These are phyloP conservation scores for Odobenus rosmarus DNA, from an alignment of 2,113 vertebrate species.

Conservation along the genomic window DNA sequence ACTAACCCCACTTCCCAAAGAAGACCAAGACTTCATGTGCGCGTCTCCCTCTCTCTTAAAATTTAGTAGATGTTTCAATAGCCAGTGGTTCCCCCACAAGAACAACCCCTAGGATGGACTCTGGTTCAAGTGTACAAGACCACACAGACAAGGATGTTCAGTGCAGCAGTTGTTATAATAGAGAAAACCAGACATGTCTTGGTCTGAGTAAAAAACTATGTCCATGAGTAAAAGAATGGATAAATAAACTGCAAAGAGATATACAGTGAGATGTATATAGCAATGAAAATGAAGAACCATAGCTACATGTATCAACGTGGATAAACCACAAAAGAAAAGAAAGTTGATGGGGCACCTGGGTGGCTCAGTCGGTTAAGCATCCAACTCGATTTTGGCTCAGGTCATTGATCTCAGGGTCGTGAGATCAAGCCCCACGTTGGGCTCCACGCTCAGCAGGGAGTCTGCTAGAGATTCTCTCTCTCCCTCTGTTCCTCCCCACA, in stretches of 20 bases:
- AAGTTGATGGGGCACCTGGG: neutral
- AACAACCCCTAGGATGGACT: neutral
- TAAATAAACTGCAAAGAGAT: neutral
- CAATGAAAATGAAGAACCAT: neutral
- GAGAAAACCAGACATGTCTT: neutral
- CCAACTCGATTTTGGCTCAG: neutral
- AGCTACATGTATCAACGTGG: neutral
- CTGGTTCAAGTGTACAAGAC: neutral
- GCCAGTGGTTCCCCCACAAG: fast-evolving
- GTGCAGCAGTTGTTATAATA: neutral
- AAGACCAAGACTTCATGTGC: neutral
- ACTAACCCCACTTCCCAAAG: neutral
- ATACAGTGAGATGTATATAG: neutral
- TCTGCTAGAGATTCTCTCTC: neutral
- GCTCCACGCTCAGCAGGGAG: neutral
- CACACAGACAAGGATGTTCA: neutral
- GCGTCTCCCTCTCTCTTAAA: neutral
- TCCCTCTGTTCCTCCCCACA: neutral
- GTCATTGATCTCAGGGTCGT: neutral
- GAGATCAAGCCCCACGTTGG: neutral
- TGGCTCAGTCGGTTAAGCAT: neutral
- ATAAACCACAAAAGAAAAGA: neutral
- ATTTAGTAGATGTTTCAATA: neutral
- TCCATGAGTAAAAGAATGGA: neutral
- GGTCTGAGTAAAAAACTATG: neutral